A percentile compares a stretch with the other conserved stretches of the same genome.
Conservation (phyloP, 2,113 vertebrate genomes). For the Lycaon pictus region DNA sequence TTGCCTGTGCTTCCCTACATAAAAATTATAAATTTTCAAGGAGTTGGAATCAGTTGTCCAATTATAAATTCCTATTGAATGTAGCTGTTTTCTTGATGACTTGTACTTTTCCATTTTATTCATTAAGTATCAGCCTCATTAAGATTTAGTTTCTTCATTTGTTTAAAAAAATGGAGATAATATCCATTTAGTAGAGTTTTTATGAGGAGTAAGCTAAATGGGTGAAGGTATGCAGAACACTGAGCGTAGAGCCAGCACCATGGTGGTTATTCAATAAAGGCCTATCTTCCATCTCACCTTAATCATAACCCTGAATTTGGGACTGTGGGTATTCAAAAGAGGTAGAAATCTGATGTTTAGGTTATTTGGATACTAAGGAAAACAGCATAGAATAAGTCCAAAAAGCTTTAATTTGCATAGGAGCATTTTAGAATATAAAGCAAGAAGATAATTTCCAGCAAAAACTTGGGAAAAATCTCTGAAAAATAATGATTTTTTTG, state of each 20-base stretch:
- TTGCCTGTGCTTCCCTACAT: neutral
- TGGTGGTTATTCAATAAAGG: neutral
- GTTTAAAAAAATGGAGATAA: neutral
- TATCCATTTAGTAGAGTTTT: neutral
- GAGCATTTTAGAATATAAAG: neutral
- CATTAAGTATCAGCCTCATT: neutral
- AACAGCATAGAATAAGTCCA: neutral
- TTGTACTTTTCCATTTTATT: neutral
- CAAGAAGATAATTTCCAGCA: neutral
- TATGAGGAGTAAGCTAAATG: neutral
- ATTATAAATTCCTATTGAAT: neutral
- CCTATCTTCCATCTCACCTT: neutral
- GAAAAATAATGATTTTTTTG: neutral
- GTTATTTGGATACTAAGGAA: conserved; percentile 17
- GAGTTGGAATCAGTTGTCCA: neutral
- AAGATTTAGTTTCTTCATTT: neutral
- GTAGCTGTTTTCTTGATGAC: conserved; percentile 33
- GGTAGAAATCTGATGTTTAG: neutral
- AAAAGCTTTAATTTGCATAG: neutral
- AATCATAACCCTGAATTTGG: neutral
- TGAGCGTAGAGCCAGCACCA: neutral
- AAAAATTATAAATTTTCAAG: neutral
- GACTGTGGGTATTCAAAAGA: neutral
- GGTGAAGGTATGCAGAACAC: neutral
- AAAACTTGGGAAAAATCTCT: neutral